Percentiles rank a stretch among this genome's conserved stretches.
phyloP scores from a whole-genome alignment of 1,140 invertebrate genomes.

The Myzus persicae region DNA sequence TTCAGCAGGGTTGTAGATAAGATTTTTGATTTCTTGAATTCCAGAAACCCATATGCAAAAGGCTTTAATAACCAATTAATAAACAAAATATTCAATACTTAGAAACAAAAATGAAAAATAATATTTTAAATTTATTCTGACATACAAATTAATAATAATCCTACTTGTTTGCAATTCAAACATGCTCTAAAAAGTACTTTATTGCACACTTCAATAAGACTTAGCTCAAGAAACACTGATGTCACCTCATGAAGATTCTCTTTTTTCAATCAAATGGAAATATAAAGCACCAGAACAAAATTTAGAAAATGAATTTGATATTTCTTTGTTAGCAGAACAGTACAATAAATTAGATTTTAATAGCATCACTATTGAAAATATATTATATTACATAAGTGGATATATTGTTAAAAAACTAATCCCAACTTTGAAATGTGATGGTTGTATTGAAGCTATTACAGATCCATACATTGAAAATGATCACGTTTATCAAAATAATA shows the following conservation, averaged over 20 bases:
- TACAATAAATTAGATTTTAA: background rate
- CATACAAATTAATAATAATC: slow-evolving; percentile 50
- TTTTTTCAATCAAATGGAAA: slow-evolving; percentile 44
- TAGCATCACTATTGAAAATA: slow-evolving; percentile 11
- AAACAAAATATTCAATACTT: background rate
- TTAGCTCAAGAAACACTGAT: background rate
- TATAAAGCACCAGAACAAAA: background rate
- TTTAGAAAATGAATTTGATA: background rate
- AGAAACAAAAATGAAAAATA: slow-evolving; percentile 29
- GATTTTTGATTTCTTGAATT: slow-evolving; percentile 40
- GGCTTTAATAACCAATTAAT: background rate
- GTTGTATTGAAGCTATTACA: background rate
- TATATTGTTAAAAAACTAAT: slow-evolving; percentile 4
- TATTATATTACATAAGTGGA: slow-evolving; percentile 26
- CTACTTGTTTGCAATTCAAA: slow-evolving; percentile 28
- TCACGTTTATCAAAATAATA: background rate
- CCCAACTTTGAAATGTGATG: background rate
- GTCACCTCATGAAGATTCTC: background rate
- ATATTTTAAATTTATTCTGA: slow-evolving; percentile 28
- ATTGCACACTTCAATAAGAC: background rate
- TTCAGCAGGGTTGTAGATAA: slow-evolving; percentile 35
- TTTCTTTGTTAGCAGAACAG: background rate
- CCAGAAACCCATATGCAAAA: slow-evolving; percentile 15
- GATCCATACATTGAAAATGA: background rate
- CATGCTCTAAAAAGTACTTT: background rate